These are phyloP conservation scores for Amiota minor DNA, from an alignment of 2,888 invertebrate genomes.

Conservation along the genomic window DNA sequence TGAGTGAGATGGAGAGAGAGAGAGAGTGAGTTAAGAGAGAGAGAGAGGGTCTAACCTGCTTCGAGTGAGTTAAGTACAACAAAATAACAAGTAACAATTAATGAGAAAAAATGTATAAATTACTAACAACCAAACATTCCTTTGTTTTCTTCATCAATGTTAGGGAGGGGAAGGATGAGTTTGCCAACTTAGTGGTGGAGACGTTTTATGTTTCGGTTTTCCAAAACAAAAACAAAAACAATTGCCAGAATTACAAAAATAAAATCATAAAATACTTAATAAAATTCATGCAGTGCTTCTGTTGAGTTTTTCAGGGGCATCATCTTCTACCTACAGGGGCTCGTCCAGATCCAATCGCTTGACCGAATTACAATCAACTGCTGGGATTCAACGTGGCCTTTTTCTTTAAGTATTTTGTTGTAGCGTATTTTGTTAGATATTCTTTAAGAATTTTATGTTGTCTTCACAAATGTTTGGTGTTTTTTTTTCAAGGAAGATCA, in stretches of 20 bases:
- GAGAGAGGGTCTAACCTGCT: background rate
- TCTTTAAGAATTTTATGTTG: constrained; percentile 20
- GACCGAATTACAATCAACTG: too few relatives aligned
- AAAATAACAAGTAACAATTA: background rate
- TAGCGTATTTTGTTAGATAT: constrained; percentile 29
- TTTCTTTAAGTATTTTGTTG: constrained; percentile 10
- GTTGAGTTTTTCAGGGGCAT: constrained; percentile 77
- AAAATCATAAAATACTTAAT: background rate
- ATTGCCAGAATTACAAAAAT: background rate
- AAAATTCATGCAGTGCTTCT: background rate
- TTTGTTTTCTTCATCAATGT: too few relatives aligned
- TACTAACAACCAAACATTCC: constrained; percentile 1
- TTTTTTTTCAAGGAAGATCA: constrained; percentile 60
- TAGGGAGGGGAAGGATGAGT: too few relatives aligned
- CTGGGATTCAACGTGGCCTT: constrained; percentile 72
- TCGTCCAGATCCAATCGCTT: constrained; percentile 87
- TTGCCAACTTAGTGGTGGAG: constrained; percentile 16
- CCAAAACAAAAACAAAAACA: too few relatives aligned
- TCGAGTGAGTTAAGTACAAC: too few relatives aligned
- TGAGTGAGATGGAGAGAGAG: background rate
- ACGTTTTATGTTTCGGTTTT: constrained; percentile 32
- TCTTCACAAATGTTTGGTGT: constrained; percentile 40
- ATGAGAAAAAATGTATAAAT: background rate
- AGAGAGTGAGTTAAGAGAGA: background rate
- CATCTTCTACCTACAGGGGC: constrained; percentile 90